Evolutionary conservation across 1,140 invertebrate species (phyloP).

Genomic region (Diachasmimorpha longicaudata): DNA sequence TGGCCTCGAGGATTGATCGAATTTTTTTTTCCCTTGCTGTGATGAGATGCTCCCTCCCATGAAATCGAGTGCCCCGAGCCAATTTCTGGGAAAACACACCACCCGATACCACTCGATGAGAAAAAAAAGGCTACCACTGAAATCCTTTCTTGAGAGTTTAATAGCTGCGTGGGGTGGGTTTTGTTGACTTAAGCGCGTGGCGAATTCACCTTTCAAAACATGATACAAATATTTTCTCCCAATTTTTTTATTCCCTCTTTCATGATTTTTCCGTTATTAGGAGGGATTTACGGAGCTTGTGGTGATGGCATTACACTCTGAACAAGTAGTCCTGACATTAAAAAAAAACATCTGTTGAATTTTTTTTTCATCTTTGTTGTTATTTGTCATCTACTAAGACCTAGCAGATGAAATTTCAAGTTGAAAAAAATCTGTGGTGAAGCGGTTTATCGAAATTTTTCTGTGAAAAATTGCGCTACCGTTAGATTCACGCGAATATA

Average conservation of each 20-base stretch:
- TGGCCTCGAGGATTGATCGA: conserved; percentile 27
- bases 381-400: not conserved
- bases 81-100: conserved; percentile 24
- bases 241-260: conserved; percentile 3
- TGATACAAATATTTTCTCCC: conserved; percentile 14
- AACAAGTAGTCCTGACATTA: not conserved
- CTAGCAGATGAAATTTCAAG: too few relatives aligned
- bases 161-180: conserved; percentile 23
- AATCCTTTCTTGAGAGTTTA: conserved; percentile 26
- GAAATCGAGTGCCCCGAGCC: conserved; percentile 15
- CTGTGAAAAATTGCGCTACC: too few relatives aligned
- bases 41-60: conserved; percentile 12
- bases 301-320: conserved; percentile 1
- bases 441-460: too few relatives aligned
- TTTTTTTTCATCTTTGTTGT: not conserved
- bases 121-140: conserved; percentile 21
- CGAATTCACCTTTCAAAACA: conserved; percentile 54
- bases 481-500: not conserved
- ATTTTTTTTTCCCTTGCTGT: not conserved
- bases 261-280: not conserved
- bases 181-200: conserved; percentile 61
- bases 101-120: conserved; percentile 12
- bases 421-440: too few relatives aligned
- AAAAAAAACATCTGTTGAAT: not conserved
- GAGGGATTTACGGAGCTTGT: not conserved